Evolutionary conservation across 2,113 vertebrate genomes (phyloP), one percentile per base, ranked within the genome.

Genomic region (Coreoperca whiteheadi): DNA sequence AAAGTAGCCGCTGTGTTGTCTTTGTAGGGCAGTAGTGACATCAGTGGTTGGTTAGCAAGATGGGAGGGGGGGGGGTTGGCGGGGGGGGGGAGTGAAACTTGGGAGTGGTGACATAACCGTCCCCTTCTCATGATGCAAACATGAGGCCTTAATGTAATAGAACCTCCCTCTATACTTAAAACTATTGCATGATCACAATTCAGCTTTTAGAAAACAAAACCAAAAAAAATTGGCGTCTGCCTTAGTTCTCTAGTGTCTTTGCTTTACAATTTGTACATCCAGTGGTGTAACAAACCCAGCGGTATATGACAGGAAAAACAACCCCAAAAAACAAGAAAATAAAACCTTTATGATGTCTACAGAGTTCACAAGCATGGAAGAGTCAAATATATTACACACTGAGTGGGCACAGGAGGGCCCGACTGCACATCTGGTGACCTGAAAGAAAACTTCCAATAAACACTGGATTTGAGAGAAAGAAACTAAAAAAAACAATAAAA

Each of bases 281-380:
- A 95, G 93, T 94, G 93, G 89, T 90, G 91, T 78, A 94, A 94
- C 92, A 94, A 94, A 93, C 93, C 92, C 93, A 93, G 92, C 92
- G 86, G 87, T 84, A 89, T 70, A 88, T 82, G 83, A 94, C 83
- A 63, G 71, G 83, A 82, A 83, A 25, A 82, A 65, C 74, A 56
- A 64, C n/a, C n/a, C n/a, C n/a, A n/a, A 74, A 85, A 83, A 79
- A 90, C 77, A 46, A 79, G 43, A 66, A 60, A 75, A 74, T 80
- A 85, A 79, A 91, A 74, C 39, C 50, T 79, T 84, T 67, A 78
- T 41, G 74, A 74, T 80, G 77, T 87, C 75, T 82, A 87, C 85
- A 88, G 86, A 88, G 89, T 92, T 87, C 95, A 94, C 94, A 94
- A 96, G 94, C 95, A 96, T 94, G 94, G 93, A 95, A 97, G 96